Base-by-base conservation (phyloP, 2,888 invertebrate genomes). In the Mystacides longicornis region DNA sequence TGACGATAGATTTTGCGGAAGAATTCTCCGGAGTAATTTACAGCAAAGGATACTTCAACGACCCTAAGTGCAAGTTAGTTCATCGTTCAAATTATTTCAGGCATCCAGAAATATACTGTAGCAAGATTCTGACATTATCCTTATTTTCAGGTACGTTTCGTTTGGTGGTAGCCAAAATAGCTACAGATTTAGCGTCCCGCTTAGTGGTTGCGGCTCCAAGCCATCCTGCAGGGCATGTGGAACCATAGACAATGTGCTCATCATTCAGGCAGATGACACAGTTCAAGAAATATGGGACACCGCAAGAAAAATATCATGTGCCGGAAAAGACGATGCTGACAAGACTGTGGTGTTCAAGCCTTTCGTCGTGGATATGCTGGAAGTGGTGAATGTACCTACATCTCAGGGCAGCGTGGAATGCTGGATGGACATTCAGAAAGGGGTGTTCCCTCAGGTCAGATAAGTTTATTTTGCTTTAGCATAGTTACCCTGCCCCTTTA, bases 361-460 rank as follows among this genome's bases (percentile, higher is more conserved):
- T 0, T 83, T 86, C 64, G 81, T 83, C 67, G 85, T 81, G 0
- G 84, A 85, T 61, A 85, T 85, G 83, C 68, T 85, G 21, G 84
- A 85, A 63, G 81, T 85, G 0, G 78, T 85, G 2, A 81, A 82
- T 0, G 83, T 86, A 0, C 80, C 83, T 20, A 82, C 83, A 1
- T 76, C 80, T 0, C 80, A 77, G 14, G 82, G 84, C 2, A 80
- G 81, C 1, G 79, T 87, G 0, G 83, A 86, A 63, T 86, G 85
- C 69, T 87, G 86, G 86, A 87, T 87, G 86, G 86, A 87, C 62
- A 85, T 87, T 57, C 84, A 84, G 64, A 77, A 77, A 62, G 87
- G 87, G 65, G 74, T 78, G 61, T 87, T 81, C 67, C 87, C 87
- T 22, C 81, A 83, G 63, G 83, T 84, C 66, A 74, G 57, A 5